These are phyloP conservation scores for mouse (Mus musculus) DNA, from an alignment of 2,113 vertebrate species.

Conservation along the genomic window GRCm39 chr13:107856001-107856500, in stretches of 20 bases:
- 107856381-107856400: neutral
- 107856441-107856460: neutral
- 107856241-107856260: neutral
- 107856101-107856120: neutral
- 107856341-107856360: neutral
- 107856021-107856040: neutral
- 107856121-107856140: neutral
- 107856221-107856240: neutral
- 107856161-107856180: neutral
- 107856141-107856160: neutral
- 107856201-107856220: neutral
- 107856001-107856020: neutral
- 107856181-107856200: neutral
- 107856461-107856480: neutral
- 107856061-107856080: neutral
- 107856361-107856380: neutral
- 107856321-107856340: accelerated
- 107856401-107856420: neutral
- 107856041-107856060: neutral
- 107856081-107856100: neutral
- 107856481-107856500: neutral
- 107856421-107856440: neutral
- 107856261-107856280: neutral
- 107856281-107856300: neutral
- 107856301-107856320: neutral